Evolutionary conservation across 2,888 invertebrate species (phyloP), one percentile per base, ranked within the genome.

Genomic region (Agelastica alni): DNA sequence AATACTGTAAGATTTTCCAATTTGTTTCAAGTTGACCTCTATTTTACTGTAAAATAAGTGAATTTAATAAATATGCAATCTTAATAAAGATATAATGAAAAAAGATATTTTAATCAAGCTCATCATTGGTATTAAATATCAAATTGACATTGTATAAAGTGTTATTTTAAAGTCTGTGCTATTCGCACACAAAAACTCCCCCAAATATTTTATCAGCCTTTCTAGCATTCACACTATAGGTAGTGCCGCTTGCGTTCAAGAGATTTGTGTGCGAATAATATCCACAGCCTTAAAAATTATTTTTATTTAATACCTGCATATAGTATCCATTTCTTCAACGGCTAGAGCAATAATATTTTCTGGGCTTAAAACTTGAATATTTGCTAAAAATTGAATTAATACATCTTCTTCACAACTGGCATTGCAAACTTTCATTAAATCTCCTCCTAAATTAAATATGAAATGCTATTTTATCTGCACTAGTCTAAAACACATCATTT

Each of bases 321-420:
- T 62, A 64, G 65, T 14, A 60, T 75, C 54, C 28, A 80, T 43
- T 30, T 78, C 72, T 4, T 76, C 72, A 26, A 74, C 65, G 0
- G 80, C 66, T 22, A 81, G 63, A 53, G 77, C 69, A 1, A 82
- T 68, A 51, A 83, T 78, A 30, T 78, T 77, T 66, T 83, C 83
- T 0, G 83, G 83, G 70, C 78, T 81, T 10, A 79, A 77, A 3
- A 79, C 75, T 66, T 80, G 78, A 39, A 81, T 70, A 49, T 79
- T 75, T 1, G 81, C 82, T 56, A 83, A 69, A 61, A 78, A 78
- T 48, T 74, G 60, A 63, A 83, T 71, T 31, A 83, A 58, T 51
- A 73, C 71, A 60, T 82, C 79, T 54, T 76, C 77, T 18, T 70
- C 60, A 53, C 77, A 77, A 17, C 7, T 14, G 12, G 14, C 30